Evolutionary conservation across 2,888 invertebrate genomes (phyloP), one percentile per base, ranked within the genome.

Genomic region (Diadromus collaris): DNA sequence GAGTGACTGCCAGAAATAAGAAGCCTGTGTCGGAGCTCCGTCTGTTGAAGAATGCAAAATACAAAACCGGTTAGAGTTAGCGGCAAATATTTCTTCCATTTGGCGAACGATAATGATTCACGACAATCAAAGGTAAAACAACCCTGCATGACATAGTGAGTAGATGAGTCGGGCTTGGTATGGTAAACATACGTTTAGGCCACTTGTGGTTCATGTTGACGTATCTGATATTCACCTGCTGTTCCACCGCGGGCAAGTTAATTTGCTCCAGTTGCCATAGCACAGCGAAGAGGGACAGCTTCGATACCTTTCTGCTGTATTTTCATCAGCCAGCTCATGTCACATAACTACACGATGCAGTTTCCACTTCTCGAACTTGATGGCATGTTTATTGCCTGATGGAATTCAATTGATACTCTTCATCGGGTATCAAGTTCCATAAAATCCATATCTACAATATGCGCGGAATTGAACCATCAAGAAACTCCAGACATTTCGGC

Each of bases 41-140:
- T 51, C 48, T 46, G 61, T 71, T 29, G 34, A 65, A 61, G 41
- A 27, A 41, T 9, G 82, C 82, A 86, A 84, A 85, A 82, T 60
- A 54, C 58, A 78, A 81, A 82, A 85, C 86, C 83, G 85, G 82
- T 82, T 73, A 7, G 69, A 79, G 61, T 48, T n/a, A 82, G 82
- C 73, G 82, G 79, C 79, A 81, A 80, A 81, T 83, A 81, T 83
- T 84, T 84, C 83, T 85, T 86, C 81, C 82, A 79, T 80, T 76
- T 73, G 83, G 67, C 79, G 80, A 78, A 80, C 69, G 70, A 56
- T 61, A 78, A 81, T 67, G 69, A 60, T 56, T 77, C 48, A 61
- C 70, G 81, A 85, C 86, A 86, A 88, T 90, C 85, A 85, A 85
- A 85, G 83, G 90, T 90, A 90, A 90, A 86, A 90, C 84, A 88